A percentile compares a stretch with the other conserved stretches of the same genome.
Conservation (phyloP, 2,888 invertebrate genomes). For the Eutolmus rufibarbis region DNA sequence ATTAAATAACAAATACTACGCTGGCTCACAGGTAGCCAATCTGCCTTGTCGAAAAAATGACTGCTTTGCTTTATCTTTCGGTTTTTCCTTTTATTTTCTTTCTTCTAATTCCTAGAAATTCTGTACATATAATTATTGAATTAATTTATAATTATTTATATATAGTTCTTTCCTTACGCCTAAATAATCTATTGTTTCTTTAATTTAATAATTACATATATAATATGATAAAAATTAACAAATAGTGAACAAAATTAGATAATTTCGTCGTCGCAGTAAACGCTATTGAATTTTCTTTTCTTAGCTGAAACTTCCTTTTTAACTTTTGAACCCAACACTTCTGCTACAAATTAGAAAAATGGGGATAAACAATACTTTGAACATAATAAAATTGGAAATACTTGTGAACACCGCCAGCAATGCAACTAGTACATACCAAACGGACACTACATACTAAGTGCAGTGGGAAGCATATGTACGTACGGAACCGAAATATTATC, state of each 20-base stretch:
- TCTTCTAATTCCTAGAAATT: conserved; percentile 32
- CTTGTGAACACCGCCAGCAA: neutral
- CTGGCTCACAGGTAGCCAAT: neutral
- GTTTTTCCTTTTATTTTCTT: neutral
- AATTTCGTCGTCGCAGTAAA: neutral
- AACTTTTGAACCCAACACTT: neutral
- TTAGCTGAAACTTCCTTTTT: neutral
- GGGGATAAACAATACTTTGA: neutral
- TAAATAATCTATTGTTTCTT: conserved; percentile 39
- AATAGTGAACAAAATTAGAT: conserved; percentile 31
- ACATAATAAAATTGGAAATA: neutral
- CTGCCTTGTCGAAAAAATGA: neutral
- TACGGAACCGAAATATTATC: neutral
- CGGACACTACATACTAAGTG: neutral
- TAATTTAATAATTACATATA: conserved; percentile 40
- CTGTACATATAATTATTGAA: conserved; percentile 40
- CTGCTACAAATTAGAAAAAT: neutral
- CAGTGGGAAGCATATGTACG: neutral
- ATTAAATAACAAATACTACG: neutral
- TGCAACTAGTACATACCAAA: neutral
- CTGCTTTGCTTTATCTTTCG: conserved; percentile 5
- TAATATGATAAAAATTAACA: conserved; percentile 38
- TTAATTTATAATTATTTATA: conserved; percentile 40
- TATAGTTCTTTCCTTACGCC: conserved; percentile 35
- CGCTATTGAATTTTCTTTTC: neutral